Evolutionary conservation across 2,888 invertebrate species (phyloP), one percentile per base, ranked within the genome.

Genomic region (Camptogramma bilineatum): DNA sequence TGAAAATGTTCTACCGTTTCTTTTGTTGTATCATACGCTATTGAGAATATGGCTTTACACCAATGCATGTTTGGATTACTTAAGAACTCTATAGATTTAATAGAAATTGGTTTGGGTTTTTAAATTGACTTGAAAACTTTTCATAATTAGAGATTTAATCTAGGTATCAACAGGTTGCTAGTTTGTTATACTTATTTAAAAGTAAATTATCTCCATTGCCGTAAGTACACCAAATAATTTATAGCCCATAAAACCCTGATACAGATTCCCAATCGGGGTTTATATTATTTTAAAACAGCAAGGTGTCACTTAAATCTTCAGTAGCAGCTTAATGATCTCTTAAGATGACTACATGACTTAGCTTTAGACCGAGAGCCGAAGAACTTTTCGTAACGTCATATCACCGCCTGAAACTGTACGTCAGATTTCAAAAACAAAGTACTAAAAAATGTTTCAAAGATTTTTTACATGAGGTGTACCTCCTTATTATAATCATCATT

Each of bases 231-330:
- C 44, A 42, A 31, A 28, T 18, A 54, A 24, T 44, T 39, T 53
- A 48, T 18, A 53, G 34, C 17, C 21, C 8, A 10, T 53, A 53
- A 57, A 57, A 58, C 39, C 21, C 13, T 46, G 48, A 64, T 39
- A 52, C 53, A 31, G 61, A 51, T 65, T 60, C 24, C 59, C 67
- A 66, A 69, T 64, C 54, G 59, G 24, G 24, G 31, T 46, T 31
- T 62, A 66, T 71, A 76, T 77, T 83, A 74, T 80, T 82, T 80
- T 73, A 81, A 81, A 80, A 71, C 66, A 68, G 68, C 80, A 84
- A 83, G 84, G 81, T 86, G 85, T 80, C 79, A 79, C 76, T 86
- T 84, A 85, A 85, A 78, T 86, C 85, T 77, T 73, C 72, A 76
- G 78, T 79, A 71, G 72, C 63, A 69, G 75, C 73, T 71, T 85